A percentile compares a stretch with the other conserved stretches of the same genome.
phyloP scores from a whole-genome alignment of 1,140 invertebrate species.

The Hylaeus anthracinus region DNA sequence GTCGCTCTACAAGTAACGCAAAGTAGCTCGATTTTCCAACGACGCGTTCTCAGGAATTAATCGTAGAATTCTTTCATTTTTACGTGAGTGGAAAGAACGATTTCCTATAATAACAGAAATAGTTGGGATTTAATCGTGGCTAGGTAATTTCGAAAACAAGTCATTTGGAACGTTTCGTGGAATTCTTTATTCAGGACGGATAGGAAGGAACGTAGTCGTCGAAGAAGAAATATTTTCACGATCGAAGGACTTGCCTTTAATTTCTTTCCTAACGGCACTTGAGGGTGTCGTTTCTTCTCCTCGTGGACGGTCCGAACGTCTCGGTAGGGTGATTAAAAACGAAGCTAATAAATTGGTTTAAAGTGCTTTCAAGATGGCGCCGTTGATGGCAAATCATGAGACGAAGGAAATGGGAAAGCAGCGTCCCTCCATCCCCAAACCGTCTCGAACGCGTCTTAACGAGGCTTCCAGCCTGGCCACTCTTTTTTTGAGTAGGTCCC shows the following conservation, averaged over 20 bases:
- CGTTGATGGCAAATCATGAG: constrained; percentile 20
- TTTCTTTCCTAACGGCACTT: constrained; percentile 1
- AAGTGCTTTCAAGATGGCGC: constrained; percentile 47
- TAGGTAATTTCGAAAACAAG: constrained; percentile 8
- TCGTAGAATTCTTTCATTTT: neutral
- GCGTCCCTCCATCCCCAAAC: constrained; percentile 14
- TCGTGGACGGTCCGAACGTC: neutral
- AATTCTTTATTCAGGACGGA: constrained; percentile 10
- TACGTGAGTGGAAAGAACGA: neutral
- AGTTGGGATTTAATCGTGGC: constrained; percentile 1
- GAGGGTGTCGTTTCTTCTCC: neutral
- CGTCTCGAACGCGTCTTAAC: constrained; percentile 35
- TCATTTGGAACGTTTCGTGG: neutral
- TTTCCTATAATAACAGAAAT: neutral
- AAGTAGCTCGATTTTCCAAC: no score
- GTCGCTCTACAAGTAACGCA: no score
- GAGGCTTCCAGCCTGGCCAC: constrained; percentile 12
- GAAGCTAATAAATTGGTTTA: constrained; percentile 51
- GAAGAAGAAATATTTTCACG: constrained; percentile 27
- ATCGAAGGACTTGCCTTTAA: constrained; percentile 18
- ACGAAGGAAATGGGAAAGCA: constrained; percentile 23
- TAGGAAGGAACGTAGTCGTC: neutral
- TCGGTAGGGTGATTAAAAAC: constrained; percentile 41
- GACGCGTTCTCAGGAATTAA: no score
- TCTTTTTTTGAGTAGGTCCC: neutral